Conservation (phyloP, 92 coral and sea anemone species). For the Hydrozoanthus gracilis region DNA sequence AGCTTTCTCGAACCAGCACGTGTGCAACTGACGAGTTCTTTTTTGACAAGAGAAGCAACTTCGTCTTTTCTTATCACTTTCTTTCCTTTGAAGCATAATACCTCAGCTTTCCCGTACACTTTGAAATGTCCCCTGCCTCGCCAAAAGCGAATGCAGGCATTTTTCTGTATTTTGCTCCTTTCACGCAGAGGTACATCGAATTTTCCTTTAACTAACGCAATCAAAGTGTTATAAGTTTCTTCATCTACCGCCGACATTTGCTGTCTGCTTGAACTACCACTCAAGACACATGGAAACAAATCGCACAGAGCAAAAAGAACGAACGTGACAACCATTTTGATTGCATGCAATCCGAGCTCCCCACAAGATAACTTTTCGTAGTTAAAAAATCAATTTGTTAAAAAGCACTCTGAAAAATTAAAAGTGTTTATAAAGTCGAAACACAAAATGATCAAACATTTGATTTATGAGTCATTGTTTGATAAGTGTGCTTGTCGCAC, state of each 20-base stretch:
- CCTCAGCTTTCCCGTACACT: neutral
- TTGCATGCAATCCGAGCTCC: too few relatives aligned
- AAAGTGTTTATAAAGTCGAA: too few relatives aligned
- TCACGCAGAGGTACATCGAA: conserved; percentile 43
- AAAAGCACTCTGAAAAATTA: too few relatives aligned
- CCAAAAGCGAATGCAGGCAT: conserved; percentile 57
- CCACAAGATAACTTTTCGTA: too few relatives aligned
- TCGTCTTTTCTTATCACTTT: conserved; percentile 15
- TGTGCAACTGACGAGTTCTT: too few relatives aligned
- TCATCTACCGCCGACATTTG: conserved; percentile 61
- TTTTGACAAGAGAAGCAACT: conserved; percentile 5
- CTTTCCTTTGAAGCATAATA: conserved; percentile 8
- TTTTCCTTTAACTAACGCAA: conserved; percentile 27
- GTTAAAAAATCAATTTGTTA: too few relatives aligned
- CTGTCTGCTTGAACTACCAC: conserved; percentile 22
- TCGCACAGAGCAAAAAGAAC: neutral
- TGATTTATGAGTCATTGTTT: too few relatives aligned
- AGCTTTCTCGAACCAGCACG: conserved; percentile 38
- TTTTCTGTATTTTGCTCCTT: conserved; percentile 28
- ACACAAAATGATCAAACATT: too few relatives aligned
- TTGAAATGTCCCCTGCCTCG: conserved; percentile 1
- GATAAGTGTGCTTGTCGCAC: too few relatives aligned
- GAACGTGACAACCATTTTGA: too few relatives aligned
- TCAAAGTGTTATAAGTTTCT: conserved; percentile 30
- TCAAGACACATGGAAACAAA: conserved; percentile 10